A percentile compares a stretch with the other conserved stretches of the same genome.
Evolutionary conservation across 2,888 invertebrate genomes (phyloP).

Genomic region (Hirtodrosophila confusa): DNA sequence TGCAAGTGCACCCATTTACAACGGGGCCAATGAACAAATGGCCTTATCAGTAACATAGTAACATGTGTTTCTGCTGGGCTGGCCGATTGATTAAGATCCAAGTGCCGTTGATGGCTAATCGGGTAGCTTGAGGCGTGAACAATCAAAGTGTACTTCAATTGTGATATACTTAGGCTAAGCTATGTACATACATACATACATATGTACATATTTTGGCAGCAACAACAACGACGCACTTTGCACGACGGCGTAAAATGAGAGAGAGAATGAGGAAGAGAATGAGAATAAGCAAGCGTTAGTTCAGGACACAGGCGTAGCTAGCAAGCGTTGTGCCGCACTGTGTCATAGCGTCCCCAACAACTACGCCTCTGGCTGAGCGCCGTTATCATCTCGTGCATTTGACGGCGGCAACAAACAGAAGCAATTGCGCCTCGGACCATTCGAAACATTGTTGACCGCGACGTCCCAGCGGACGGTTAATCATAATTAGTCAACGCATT

Average conservation of each 20-base stretch:
- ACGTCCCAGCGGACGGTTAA: slow-evolving; percentile 39
- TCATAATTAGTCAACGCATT: slow-evolving; percentile 1
- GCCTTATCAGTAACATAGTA: slow-evolving; percentile 49
- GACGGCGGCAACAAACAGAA: slow-evolving; percentile 31
- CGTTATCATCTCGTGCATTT: slow-evolving; percentile 46
- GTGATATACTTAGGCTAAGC: slow-evolving; percentile 44
- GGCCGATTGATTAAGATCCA: slow-evolving; percentile 53
- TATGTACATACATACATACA: not conserved
- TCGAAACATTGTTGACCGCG: slow-evolving; percentile 46
- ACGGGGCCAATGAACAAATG: slow-evolving; percentile 57
- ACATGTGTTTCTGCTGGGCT: slow-evolving; percentile 26
- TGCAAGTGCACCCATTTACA: slow-evolving; percentile 59
- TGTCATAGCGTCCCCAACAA: slow-evolving; percentile 1
- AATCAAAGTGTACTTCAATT: slow-evolving; percentile 46
- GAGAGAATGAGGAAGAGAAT: slow-evolving; percentile 1
- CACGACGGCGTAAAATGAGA: slow-evolving; percentile 2
- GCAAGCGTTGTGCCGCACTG: not conserved
- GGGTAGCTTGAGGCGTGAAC: slow-evolving; percentile 49
- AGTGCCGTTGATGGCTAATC: slow-evolving; percentile 66
- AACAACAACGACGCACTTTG: slow-evolving; percentile 33
- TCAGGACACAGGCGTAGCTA: slow-evolving; percentile 15
- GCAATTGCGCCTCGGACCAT: slow-evolving; percentile 14
- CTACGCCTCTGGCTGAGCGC: slow-evolving; percentile 30
- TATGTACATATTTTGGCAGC: slow-evolving; percentile 3
- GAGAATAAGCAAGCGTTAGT: slow-evolving; percentile 1